A percentile compares a stretch with the other conserved stretches of the same genome.
Evolutionary conservation across 2,888 invertebrate genomes (phyloP).

Genomic region (Sclerodermus sp.): DNA sequence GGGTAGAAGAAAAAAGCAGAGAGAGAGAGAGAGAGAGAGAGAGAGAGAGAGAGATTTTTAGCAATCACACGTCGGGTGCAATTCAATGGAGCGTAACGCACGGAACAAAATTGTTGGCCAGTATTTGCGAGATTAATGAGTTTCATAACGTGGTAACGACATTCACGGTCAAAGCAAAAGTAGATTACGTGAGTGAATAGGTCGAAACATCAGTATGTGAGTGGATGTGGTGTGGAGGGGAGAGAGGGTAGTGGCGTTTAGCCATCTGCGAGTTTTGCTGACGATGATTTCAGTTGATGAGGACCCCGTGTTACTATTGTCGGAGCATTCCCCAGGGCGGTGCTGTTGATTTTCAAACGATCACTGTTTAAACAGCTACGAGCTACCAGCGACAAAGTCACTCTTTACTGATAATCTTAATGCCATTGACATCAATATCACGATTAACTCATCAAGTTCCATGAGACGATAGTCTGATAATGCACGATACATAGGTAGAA

Average conservation of each 20-base stretch:
- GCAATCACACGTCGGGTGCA: conserved; percentile 6
- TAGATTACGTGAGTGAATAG: conserved; percentile 40
- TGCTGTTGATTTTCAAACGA: conserved; percentile 26
- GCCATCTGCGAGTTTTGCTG: conserved; percentile 48
- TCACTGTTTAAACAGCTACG: background rate
- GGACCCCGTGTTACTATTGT: conserved; percentile 41
- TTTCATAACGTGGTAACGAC: conserved; percentile 52
- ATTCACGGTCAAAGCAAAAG: conserved; percentile 49
- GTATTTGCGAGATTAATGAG: conserved; percentile 46
- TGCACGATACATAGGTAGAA: too few species aligned
- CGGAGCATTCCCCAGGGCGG: conserved; percentile 38
- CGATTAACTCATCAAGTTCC: too few species aligned
- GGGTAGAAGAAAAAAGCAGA: too few species aligned
- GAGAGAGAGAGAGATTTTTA: background rate
- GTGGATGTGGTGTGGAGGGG: background rate
- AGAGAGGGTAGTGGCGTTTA: conserved; percentile 20
- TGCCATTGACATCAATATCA: too few species aligned
- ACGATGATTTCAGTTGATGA: conserved; percentile 52
- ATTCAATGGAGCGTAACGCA: conserved; percentile 36
- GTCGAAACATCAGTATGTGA: background rate
- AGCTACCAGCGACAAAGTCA: background rate
- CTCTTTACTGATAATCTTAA: too few species aligned
- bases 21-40: background rate
- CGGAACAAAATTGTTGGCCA: conserved; percentile 12
- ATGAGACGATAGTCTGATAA: too few species aligned